phyloP scores from a whole-genome alignment of 2,888 invertebrate species.

The Catocala sponsa region DNA sequence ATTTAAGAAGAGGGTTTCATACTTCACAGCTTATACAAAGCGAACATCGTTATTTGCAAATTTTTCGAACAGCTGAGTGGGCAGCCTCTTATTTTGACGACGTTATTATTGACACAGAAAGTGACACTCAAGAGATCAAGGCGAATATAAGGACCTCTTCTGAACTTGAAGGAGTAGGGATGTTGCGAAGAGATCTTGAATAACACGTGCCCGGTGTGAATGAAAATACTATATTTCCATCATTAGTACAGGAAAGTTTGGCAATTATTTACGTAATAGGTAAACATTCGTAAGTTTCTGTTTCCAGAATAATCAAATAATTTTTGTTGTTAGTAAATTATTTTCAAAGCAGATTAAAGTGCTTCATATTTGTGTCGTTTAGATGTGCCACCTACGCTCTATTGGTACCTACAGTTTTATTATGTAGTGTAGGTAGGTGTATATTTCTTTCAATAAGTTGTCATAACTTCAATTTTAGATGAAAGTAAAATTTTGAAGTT shows the following conservation, averaged over 20 bases:
- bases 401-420: background rate
- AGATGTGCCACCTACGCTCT: conserved; percentile 1
- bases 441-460: conserved; percentile 9
- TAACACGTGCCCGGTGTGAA: conserved; percentile 35
- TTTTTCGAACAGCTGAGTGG: conserved; percentile 38
- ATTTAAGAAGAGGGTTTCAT: conserved; percentile 12
- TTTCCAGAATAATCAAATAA: no score
- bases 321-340: no score
- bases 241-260: conserved; percentile 28
- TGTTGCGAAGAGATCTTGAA: conserved; percentile 44
- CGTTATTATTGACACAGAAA: conserved; percentile 64
- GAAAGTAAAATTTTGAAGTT: conserved; percentile 2
- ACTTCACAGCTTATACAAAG: conserved; percentile 41
- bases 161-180: conserved; percentile 31
- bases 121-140: conserved; percentile 63
- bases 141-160: conserved; percentile 44
- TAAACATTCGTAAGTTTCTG: no score
- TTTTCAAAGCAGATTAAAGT: background rate
- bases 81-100: conserved; percentile 38
- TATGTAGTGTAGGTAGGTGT: background rate
- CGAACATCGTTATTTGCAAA: conserved; percentile 40
- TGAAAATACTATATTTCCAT: conserved; percentile 26
- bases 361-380: conserved; percentile 5
- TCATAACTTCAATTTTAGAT: conserved; percentile 12
- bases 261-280: conserved; percentile 7